Evolutionary conservation across 2,888 invertebrate genomes (phyloP).

Genomic region (Lordiphosa andalusiaca): DNA sequence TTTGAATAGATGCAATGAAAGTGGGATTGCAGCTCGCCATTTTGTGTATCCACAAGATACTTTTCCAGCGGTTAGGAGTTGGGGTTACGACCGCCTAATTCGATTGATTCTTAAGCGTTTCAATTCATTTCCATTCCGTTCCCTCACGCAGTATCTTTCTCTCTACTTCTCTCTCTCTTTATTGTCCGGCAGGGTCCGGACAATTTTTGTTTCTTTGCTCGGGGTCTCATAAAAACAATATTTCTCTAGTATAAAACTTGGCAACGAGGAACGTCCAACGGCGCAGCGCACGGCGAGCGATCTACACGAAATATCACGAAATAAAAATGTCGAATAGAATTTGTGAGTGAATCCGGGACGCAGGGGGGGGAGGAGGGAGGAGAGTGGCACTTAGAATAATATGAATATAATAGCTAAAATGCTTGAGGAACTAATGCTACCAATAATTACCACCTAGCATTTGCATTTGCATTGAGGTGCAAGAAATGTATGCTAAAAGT

Average conservation of each 20-base stretch:
- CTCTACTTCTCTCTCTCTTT: slow-evolving; percentile 20
- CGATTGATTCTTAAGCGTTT: slow-evolving; percentile 36
- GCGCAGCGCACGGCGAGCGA: slow-evolving; percentile 42
- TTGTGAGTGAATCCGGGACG: slow-evolving; percentile 46
- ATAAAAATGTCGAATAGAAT: slow-evolving; percentile 61
- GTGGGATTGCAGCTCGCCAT: slow-evolving; percentile 13
- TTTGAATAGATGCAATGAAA: not conserved
- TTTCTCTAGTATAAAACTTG: slow-evolving; percentile 68
- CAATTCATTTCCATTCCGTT: slow-evolving; percentile 47
- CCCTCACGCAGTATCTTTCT: slow-evolving; percentile 4
- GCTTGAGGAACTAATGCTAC: slow-evolving; percentile 32
- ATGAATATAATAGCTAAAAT: slow-evolving; percentile 18
- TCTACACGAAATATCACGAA: slow-evolving; percentile 43
- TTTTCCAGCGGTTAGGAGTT: slow-evolving; percentile 1
- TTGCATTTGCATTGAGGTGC: slow-evolving; percentile 6
- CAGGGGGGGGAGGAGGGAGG: not conserved
- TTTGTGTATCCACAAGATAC: slow-evolving; percentile 23
- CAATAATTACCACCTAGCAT: slow-evolving; percentile 49
- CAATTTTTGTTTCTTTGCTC: slow-evolving; percentile 37
- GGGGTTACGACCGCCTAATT: slow-evolving; percentile 7
- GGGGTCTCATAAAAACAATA: slow-evolving; percentile 48
- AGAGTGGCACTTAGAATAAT: slow-evolving; percentile 9
- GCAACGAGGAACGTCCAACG: slow-evolving; percentile 58
- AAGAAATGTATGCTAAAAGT: slow-evolving; percentile 13
- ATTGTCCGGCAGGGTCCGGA: slow-evolving; percentile 62